Evolutionary conservation across 2,797 vertebrate species (phyloP).

Genomic region (Premnoplex brunnescens): DNA sequence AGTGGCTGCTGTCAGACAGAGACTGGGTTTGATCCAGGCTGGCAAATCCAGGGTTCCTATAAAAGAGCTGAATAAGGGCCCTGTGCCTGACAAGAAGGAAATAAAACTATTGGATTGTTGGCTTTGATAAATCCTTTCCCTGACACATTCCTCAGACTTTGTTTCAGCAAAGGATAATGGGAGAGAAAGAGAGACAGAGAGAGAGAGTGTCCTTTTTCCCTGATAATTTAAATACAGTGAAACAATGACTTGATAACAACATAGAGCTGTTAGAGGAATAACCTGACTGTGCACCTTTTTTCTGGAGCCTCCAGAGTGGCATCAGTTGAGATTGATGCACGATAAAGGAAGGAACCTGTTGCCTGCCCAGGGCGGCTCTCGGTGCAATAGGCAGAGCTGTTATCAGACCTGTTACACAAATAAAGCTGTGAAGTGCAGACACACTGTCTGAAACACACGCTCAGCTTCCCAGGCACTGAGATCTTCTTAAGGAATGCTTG

Average conservation of each 20-base stretch:
- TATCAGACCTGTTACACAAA: conserved; percentile 59
- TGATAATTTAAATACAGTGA: conserved; percentile 48
- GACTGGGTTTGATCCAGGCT: conserved; percentile 1
- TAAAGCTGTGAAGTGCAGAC: conserved; percentile 55
- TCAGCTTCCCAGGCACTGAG: neutral
- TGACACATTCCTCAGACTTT: conserved; percentile 29
- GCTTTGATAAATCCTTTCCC: conserved; percentile 56
- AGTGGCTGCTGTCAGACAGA: neutral
- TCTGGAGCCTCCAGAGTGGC: neutral
- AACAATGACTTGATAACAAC: conserved; percentile 7
- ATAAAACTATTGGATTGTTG: conserved; percentile 36
- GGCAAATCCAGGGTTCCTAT: neutral
- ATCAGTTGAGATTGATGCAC: conserved; percentile 29
- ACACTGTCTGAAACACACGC: neutral
- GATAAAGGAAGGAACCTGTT: conserved; percentile 28
- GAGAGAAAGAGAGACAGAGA: neutral
- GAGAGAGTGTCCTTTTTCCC: neutral
- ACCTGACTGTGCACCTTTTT: conserved; percentile 2
- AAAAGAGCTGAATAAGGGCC: conserved; percentile 26
- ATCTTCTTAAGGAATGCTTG: conserved; percentile 46
- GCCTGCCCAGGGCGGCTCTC: neutral
- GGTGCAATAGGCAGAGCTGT: conserved; percentile 38
- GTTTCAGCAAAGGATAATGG: conserved; percentile 41
- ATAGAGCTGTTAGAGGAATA: conserved; percentile 18
- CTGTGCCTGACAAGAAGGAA: conserved; percentile 40